Evolutionary conservation across 1,140 invertebrate genomes (phyloP), one percentile per base, ranked within the genome.

Genomic region (Meloidogyne hapla): DNA sequence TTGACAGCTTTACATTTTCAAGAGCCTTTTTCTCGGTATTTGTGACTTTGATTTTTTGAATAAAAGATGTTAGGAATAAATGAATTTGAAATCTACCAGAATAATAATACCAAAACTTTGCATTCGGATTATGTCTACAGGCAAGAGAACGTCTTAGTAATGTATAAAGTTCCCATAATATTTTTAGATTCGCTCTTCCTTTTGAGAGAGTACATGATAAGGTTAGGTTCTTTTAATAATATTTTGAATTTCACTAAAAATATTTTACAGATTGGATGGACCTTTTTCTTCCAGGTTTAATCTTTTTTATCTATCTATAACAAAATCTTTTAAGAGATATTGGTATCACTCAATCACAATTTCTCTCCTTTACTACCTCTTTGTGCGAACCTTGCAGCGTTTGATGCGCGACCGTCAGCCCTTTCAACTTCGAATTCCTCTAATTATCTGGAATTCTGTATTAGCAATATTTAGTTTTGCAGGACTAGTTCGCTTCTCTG

Each of bases 361-460:
- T 48, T 87, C 85, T 18, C 75, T 86, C 33, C 18, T 84, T 23
- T 87, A 87, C 62, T 86, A 85, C 68, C 33, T 78, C 9, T 61
- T 80, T 56, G 82, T 86, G 33, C 79, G 83, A 42, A 66, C 75
- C 2, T 78, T 86, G 38, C 93, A 96, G 88, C 90, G 92, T 83
- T 93, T 92, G 82, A 99, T 99, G 96, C 91, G 93, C 82, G 92
- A 91, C 84, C 90, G 95, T 80, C 91, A 92, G 62, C 91, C 92
- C 84, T 97, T 93, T 88, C 92, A 96, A 85, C 89, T 99, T 18
- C 90, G 93, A 78, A 91, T 92, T 28, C 91, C 92, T 8, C 89
- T 99, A 15, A 92, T 92, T 69, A 84, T 94, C 78, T 99, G 96
- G 96, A 98, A 97, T 89, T 91, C 92, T 68, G 87, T 92, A 75